phyloP scores from a whole-genome alignment of 2,113 vertebrate genomes.

The Dicrurus megarhynchus region DNA sequence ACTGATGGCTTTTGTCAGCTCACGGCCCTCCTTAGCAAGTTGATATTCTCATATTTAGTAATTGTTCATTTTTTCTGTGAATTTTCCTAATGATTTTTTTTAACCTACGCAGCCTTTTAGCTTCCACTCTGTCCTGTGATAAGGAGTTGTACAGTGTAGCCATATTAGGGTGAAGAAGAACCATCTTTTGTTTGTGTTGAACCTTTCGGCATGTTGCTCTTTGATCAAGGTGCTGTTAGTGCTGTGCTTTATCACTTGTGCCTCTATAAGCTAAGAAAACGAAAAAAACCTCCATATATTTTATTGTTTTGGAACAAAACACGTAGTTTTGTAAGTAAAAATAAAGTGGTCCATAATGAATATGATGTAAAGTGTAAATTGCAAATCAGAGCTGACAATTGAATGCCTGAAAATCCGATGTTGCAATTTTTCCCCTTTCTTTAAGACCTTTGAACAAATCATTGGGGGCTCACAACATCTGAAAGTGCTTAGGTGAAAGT shows the following conservation, averaged over 20 bases:
- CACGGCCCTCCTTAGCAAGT: background rate
- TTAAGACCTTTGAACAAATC: slow-evolving; percentile 56
- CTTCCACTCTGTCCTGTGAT: background rate
- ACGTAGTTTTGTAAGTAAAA: background rate
- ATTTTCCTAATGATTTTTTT: background rate
- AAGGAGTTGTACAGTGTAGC: background rate
- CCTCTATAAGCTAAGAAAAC: background rate
- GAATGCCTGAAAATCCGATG: slow-evolving; percentile 37
- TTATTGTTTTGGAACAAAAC: background rate
- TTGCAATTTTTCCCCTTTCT: slow-evolving; percentile 40
- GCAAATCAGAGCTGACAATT: slow-evolving; percentile 44
- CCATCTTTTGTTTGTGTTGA: background rate
- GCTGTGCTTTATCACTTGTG: background rate
- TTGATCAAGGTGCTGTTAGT: background rate
- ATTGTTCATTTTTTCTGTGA: background rate
- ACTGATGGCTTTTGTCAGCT: background rate
- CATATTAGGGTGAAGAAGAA: background rate
- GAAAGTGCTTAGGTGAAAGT: slow-evolving; percentile 56
- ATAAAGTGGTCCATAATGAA: background rate
- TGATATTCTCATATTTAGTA: background rate
- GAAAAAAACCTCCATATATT: background rate
- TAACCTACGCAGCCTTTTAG: background rate
- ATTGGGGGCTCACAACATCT: slow-evolving; percentile 46
- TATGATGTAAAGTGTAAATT: slow-evolving; percentile 27
- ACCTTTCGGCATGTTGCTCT: background rate